Evolutionary conservation across 2,888 invertebrate species (phyloP), one percentile per base, ranked within the genome.

Genomic region (Polyommatus icarus): DNA sequence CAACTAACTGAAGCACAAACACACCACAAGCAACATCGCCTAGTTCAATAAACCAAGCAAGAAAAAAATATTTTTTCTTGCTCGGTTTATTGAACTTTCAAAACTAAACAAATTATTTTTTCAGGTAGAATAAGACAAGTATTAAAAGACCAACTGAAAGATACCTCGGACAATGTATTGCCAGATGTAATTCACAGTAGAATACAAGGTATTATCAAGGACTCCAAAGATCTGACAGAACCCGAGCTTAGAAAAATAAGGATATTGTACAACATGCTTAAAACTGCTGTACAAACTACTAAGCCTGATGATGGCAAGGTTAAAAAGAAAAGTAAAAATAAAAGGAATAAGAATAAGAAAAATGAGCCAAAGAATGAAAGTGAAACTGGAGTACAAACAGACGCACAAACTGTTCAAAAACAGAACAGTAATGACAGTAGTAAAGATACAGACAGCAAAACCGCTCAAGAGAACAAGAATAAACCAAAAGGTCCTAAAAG

Each of bases 251-350:
- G 92, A 78, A 89, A 91, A 79, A 83, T 93, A 0, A 84, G 93
- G 10, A 89, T 94, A 20, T 82, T 94, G 0, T 90, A 90, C 81
- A 94, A 94, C 71, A 88, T 94, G 88, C 80, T 93, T 0, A 90
- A 88, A 79, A 88, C 86, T 0, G 80, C 90, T 0, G 15, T 86
- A 0, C 81, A 81, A 76, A 75, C 78, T 18, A 76, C 72, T n/a
- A 50, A 59, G 2, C 7, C 57, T 1, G 71, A 71, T 77, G 78
- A 81, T 79, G 79, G 79, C 7, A 80, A 82, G 29, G 82, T 83
- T n/a, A 83, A 84, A 40, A 82, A 79, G 71, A 79, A 79, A 32
- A 80, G 81, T 59, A 78, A 79, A 1, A 79, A 80, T 4, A 84
- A 84, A 71, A 80, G 82, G 20, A 78, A 78, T 24, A 79, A 77